phyloP scores from a whole-genome alignment of 2,113 vertebrate genomes.

The Emydocephalus ijimae region DNA sequence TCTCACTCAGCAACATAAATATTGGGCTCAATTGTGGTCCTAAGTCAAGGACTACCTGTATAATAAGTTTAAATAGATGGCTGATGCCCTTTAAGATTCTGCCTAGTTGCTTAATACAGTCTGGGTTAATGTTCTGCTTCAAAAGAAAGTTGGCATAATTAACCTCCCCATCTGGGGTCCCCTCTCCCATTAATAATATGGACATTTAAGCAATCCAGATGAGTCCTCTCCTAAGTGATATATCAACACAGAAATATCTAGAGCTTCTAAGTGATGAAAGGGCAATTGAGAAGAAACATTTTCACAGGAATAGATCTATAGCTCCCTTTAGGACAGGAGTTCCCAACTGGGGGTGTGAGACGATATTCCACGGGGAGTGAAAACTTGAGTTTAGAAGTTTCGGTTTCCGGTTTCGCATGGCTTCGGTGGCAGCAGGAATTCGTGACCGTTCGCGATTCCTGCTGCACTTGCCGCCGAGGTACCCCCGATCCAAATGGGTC shows the following conservation, averaged over 20 bases:
- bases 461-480: too few species aligned
- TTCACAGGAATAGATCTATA: background rate
- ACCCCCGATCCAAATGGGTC: too few species aligned
- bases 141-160: constrained; percentile 63
- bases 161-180: background rate
- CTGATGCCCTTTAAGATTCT: constrained; percentile 67
- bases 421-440: too few species aligned
- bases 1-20: too few species aligned
- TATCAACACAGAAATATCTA: background rate
- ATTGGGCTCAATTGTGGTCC: too few species aligned
- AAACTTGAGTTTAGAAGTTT: too few species aligned
- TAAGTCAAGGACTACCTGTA: too few species aligned
- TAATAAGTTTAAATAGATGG: constrained; percentile 67
- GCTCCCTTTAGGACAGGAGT: background rate
- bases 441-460: too few species aligned
- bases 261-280: background rate
- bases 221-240: background rate
- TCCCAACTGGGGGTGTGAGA: too few species aligned
- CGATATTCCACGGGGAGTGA: too few species aligned
- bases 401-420: too few species aligned
- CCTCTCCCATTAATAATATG: constrained; percentile 19
- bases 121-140: constrained; percentile 61
- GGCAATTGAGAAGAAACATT: background rate
- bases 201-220: constrained; percentile 30
- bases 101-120: constrained; percentile 59